These are phyloP conservation scores for Drosophila mimetica DNA, from an alignment of 2,888 invertebrate species.

Conservation along the genomic window DNA sequence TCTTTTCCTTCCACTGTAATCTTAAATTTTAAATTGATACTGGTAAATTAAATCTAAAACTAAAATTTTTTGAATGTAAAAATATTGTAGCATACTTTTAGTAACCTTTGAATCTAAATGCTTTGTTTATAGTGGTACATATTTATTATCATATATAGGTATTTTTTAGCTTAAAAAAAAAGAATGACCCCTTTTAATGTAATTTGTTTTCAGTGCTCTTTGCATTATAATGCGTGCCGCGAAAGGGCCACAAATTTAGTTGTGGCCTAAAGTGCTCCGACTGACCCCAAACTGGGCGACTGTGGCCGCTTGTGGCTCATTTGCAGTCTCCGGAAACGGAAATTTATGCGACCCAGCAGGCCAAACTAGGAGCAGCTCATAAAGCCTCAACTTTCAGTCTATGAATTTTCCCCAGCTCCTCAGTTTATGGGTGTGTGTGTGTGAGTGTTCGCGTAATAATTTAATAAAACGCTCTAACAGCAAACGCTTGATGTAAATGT, in stretches of 20 bases:
- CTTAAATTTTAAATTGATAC: no score
- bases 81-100: no score
- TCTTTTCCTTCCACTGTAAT: no score
- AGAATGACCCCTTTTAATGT: not conserved
- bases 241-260: conserved; percentile 64
- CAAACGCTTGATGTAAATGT: conserved; percentile 76
- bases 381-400: conserved; percentile 45
- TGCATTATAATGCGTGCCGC: conserved; percentile 72
- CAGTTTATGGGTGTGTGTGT: not conserved
- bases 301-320: conserved; percentile 63
- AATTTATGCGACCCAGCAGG: conserved; percentile 70
- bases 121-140: no score
- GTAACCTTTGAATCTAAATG: no score
- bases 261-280: conserved; percentile 37
- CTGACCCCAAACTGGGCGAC: conserved; percentile 47
- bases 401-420: conserved; percentile 20
- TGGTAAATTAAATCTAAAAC: no score
- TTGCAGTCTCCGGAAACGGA: conserved; percentile 61
- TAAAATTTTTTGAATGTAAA: no score
- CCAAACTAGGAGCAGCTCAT: conserved; percentile 47
- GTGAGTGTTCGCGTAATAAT: conserved; percentile 59
- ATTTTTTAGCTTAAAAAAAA: no score
- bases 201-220: conserved; percentile 3
- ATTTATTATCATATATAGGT: no score
- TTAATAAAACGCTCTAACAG: conserved; percentile 77